Evolutionary conservation across 92 coral and sea anemone species (phyloP), one percentile per base, ranked within the genome.

Genomic region (Galaxea fascicularis): DNA sequence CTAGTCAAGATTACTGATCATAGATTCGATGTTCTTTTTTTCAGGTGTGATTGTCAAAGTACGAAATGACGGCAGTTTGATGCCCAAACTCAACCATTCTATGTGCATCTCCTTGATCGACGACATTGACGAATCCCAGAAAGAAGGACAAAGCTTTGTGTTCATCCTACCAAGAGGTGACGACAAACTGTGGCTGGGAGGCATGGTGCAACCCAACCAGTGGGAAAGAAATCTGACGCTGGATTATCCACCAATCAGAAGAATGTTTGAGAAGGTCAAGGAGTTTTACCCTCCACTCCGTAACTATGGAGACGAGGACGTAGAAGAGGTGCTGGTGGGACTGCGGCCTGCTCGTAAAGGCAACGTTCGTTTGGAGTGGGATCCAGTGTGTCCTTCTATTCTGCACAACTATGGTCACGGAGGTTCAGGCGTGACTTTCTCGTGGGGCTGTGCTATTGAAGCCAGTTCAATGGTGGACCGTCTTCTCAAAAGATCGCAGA

Each of bases 321-420:
- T 71, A n/a, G 86, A 82, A 39, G 60, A 72, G 20, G 72, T 87
- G 47, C 25, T 73, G 54, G 90, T 80, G 17, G 86, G 86, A 51
- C 76, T 79, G 79, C 79, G 86, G 17, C 86, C 90, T 8, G 80
- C 73, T 47, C 90, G 90, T 54, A 58, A 66, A 27, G 90, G 86
- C 53, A 73, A 79, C 58, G 74, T 71, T 74, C 80, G 90, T 7
- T 28, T 91, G 75, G 87, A 90, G 87, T 73, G 78, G 78, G 93
- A 90, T 63, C 90, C 90, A 4, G 73, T 46, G 17, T 69, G 79
- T 74, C 93, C 83, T n/a, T 74, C 62, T 45, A 31, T 90, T 27
- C 72, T 90, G 57, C 88, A 90, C 71, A 88, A 91, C 78, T 88
- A 91, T 73, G 90, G 94, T 18, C 92, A 91, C 68, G 88, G 90